Evolutionary conservation across 1,140 invertebrate genomes (phyloP).

Genomic region (Drosophila pachea): DNA sequence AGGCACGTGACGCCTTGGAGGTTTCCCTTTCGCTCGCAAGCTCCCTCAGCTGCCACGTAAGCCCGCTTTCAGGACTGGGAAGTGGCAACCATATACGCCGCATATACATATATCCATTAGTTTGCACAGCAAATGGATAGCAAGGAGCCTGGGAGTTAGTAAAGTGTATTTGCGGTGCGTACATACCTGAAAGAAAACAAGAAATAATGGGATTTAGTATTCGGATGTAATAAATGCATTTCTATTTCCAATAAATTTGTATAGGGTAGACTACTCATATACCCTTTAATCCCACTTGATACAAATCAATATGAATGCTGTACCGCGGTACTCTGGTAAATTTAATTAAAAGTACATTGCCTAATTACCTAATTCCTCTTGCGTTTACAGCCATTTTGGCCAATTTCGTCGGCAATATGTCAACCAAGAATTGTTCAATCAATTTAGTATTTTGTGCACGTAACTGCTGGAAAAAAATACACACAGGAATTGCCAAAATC

Average conservation of each 20-base stretch:
- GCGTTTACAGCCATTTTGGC: slow-evolving; percentile 13
- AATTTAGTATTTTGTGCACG: slow-evolving; percentile 64
- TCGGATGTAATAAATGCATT: neutral
- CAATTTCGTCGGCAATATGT: slow-evolving; percentile 25
- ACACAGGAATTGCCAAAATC: slow-evolving; percentile 54
- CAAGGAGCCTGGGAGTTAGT: neutral
- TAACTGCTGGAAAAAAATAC: slow-evolving; percentile 31
- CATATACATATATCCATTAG: neutral
- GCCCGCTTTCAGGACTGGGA: slow-evolving; percentile 4
- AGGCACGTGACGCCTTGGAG: slow-evolving; percentile 12
- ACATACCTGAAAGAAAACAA: slow-evolving; percentile 45
- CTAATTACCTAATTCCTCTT: slow-evolving; percentile 27
- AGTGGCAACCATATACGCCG: slow-evolving; percentile 19
- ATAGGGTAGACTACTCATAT: too few species aligned
- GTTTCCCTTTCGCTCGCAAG: neutral
- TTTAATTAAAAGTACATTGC: slow-evolving; percentile 14
- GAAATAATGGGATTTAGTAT: neutral
- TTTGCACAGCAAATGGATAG: neutral
- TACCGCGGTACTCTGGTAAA: neutral
- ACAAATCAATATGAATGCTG: too few species aligned
- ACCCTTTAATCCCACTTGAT: too few species aligned
- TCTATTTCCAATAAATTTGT: too few species aligned
- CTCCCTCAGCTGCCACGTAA: too few species aligned
- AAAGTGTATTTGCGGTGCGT: neutral
- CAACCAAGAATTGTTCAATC: slow-evolving; percentile 38